Conservation (phyloP, 2,888 invertebrate genomes). For the Sarcophaga rosellei region DNA sequence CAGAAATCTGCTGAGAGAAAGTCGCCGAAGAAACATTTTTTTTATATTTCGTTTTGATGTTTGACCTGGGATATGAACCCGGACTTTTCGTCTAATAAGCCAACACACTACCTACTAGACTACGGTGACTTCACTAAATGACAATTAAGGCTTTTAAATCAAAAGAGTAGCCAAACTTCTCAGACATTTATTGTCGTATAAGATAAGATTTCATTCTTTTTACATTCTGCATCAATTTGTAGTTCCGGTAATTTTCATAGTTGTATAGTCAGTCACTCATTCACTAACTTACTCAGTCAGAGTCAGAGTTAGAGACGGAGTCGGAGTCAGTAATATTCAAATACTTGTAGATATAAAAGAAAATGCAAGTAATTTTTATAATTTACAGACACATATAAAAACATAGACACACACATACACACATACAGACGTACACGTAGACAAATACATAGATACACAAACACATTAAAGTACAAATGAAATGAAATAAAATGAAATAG, state of each 20-base stretch:
- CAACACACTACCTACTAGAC: no score
- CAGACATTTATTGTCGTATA: no score
- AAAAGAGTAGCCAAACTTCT: neutral
- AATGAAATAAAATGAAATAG: conserved; percentile 68
- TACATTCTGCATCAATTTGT: neutral
- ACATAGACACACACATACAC: conserved; percentile 58
- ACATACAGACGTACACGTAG: neutral
- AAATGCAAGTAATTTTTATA: conserved; percentile 72
- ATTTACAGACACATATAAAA: conserved; percentile 71
- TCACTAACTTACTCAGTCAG: conserved; percentile 46
- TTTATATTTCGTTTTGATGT: no score
- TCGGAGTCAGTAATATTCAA: conserved; percentile 48
- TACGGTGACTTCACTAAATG: no score
- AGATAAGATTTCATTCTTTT: no score
- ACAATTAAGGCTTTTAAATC: neutral
- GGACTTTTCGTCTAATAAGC: no score
- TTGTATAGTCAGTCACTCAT: conserved; percentile 44
- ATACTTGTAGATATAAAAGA: conserved; percentile 36
- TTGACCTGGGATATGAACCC: no score
- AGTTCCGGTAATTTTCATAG: conserved; percentile 14
- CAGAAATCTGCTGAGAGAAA: no score
- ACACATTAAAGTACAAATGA: neutral
- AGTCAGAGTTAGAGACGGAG: neutral
- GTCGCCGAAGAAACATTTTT: no score
- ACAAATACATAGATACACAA: neutral